Percentiles rank a stretch among this genome's conserved stretches.
Conservation (phyloP, 2,797 vertebrate genomes). For the Tachyglossus aculeatus region DNA sequence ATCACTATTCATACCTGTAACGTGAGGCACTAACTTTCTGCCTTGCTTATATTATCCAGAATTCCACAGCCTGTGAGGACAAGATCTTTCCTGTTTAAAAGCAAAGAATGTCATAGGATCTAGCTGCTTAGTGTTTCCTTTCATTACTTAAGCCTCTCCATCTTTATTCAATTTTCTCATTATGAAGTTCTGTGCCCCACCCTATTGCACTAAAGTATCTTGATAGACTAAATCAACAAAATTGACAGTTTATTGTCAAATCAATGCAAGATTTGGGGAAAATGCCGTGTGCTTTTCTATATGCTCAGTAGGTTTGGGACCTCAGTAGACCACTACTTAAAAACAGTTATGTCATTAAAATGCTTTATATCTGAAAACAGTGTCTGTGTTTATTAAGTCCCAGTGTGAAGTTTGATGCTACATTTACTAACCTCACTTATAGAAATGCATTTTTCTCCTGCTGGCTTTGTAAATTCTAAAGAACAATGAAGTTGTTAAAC, state of each 20-base stretch:
- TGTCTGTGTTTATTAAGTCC: conserved; percentile 11
- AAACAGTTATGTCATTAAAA: conserved; percentile 43
- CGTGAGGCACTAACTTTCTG: too few relatives aligned
- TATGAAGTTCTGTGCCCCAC: too few relatives aligned
- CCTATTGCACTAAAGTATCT: too few relatives aligned
- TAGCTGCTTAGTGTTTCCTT: too few relatives aligned
- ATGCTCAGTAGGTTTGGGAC: conserved; percentile 25
- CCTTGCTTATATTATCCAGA: too few relatives aligned
- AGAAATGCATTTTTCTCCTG: conserved; percentile 37
- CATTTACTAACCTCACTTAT: conserved; percentile 58
- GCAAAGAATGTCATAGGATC: too few relatives aligned
- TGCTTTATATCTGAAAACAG: conserved; percentile 40
- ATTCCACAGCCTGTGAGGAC: too few relatives aligned
- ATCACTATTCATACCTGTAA: too few relatives aligned
- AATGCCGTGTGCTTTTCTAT: background rate
- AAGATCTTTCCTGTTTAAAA: too few relatives aligned
- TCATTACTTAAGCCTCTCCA: too few relatives aligned
- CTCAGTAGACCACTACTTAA: conserved; percentile 40
- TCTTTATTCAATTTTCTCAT: too few relatives aligned
- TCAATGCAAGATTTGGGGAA: conserved; percentile 11
- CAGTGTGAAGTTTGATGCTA: conserved; percentile 21
- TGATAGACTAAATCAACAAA: background rate
- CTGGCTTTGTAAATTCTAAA: conserved; percentile 48
- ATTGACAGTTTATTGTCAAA: background rate
- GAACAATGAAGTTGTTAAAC: conserved; percentile 41